Percentiles rank a stretch among this genome's conserved stretches.
Evolutionary conservation across 1,140 invertebrate genomes (phyloP).

Genomic region (Caenorhabditis briggsae): DNA sequence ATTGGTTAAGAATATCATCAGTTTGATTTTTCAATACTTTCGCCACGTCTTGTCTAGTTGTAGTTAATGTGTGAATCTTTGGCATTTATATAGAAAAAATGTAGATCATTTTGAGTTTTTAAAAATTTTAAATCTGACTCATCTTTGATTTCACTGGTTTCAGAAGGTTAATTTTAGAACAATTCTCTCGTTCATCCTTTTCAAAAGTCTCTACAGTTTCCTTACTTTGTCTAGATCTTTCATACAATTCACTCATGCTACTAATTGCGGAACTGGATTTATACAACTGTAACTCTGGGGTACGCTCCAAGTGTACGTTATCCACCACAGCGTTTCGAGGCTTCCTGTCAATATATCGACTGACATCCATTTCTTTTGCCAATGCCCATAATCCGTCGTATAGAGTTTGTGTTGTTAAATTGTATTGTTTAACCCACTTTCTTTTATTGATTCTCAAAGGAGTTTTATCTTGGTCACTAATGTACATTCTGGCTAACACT

Average conservation of each 20-base stretch:
- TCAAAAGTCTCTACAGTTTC: no score
- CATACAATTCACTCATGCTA: neutral
- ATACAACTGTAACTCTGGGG: neutral
- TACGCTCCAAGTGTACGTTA: neutral
- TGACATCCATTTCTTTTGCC: conserved; percentile 39
- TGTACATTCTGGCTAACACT: no score
- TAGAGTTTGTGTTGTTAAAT: conserved; percentile 38
- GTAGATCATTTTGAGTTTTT: no score
- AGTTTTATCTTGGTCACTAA: conserved; percentile 16
- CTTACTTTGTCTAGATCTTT: neutral
- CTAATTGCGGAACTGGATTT: neutral
- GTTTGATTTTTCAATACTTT: no score
- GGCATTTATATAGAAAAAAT: no score
- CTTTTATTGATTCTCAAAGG: neutral
- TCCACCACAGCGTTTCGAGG: neutral
- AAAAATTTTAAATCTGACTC: no score
- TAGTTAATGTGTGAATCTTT: no score
- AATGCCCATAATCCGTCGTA: conserved; percentile 1
- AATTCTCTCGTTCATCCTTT: no score
- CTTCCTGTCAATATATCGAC: conserved; percentile 4
- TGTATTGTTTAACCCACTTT: conserved; percentile 23
- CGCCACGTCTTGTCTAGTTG: no score
- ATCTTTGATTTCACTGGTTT: no score
- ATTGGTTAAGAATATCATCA: no score
- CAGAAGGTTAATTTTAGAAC: no score